These are phyloP conservation scores for Alces alces DNA, from an alignment of 2,113 vertebrate genomes.

Conservation along the genomic window DNA sequence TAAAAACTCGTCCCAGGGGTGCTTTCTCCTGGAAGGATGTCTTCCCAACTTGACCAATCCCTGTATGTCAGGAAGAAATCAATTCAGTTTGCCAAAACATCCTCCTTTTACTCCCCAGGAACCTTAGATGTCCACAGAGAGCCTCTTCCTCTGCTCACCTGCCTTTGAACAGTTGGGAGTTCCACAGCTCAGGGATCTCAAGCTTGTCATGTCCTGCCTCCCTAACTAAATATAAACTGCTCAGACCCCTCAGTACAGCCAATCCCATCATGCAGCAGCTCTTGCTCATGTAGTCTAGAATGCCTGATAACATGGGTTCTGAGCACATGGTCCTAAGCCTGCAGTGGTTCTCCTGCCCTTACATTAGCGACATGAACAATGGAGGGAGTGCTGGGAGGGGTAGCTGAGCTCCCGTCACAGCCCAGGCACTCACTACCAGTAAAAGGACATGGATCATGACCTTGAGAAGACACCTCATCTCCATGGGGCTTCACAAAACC, in stretches of 20 bases:
- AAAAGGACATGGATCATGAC: background rate
- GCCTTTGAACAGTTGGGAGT: background rate
- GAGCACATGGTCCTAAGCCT: background rate
- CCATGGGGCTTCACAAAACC: background rate
- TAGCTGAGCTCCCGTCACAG: background rate
- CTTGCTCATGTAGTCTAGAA: background rate
- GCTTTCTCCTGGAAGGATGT: background rate
- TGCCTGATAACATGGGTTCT: background rate
- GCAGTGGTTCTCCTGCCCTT: background rate
- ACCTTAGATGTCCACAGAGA: background rate
- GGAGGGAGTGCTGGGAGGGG: background rate
- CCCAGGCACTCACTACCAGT: background rate
- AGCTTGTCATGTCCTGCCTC: background rate
- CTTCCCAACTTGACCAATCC: background rate
- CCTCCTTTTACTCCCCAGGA: background rate
- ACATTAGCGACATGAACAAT: rapidly evolving
- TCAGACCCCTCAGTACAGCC: background rate
- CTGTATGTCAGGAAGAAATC: background rate
- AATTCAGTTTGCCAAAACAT: background rate
- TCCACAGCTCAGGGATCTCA: background rate
- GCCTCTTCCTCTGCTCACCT: background rate
- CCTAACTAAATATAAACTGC: background rate
- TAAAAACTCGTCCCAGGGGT: background rate
- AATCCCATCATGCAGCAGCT: rapidly evolving
- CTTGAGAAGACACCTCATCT: background rate